Conservation (phyloP, 2,888 invertebrate species). For the Chymomyza caudatula region DNA sequence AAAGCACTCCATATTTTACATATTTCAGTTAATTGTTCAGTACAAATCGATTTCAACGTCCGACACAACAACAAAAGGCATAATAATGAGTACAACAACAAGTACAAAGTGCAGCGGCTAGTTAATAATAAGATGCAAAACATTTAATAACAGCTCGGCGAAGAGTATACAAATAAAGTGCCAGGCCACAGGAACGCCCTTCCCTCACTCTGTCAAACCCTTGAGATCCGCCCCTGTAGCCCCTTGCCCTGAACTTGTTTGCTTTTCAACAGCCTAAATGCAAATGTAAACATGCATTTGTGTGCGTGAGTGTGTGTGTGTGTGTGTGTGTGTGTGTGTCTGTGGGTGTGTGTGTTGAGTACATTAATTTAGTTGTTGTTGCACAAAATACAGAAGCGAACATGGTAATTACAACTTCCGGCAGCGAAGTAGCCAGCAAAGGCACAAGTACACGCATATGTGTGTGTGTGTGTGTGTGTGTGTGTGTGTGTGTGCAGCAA, state of each 20-base stretch:
- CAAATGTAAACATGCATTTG: slow-evolving; percentile 14
- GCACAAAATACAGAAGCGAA: slow-evolving; percentile 27
- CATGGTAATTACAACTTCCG: slow-evolving; percentile 76
- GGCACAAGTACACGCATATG: neutral
- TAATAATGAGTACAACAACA: neutral
- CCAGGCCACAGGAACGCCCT: slow-evolving; percentile 50
- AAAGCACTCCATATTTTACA: no score
- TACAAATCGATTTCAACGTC: no score
- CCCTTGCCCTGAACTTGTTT: neutral
- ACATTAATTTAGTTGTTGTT: slow-evolving; percentile 57
- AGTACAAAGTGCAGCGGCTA: slow-evolving; percentile 16
- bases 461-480: neutral
- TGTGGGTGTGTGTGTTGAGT: slow-evolving; percentile 35
- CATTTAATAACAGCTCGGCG: slow-evolving; percentile 59
- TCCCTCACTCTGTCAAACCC: neutral
- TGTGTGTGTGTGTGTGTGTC: slow-evolving; percentile 16
- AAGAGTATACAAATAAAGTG: slow-evolving; percentile 63
- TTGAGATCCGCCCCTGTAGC: neutral
- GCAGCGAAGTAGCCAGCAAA: slow-evolving; percentile 38
- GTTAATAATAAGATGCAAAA: slow-evolving; percentile 67
- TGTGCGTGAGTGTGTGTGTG: neutral
- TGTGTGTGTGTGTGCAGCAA: slow-evolving; percentile 8
- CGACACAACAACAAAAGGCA: neutral
- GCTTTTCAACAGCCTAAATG: neutral
- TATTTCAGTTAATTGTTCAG: no score